Percentiles rank a stretch among this genome's conserved stretches.
These are phyloP conservation scores for Ostrea edulis DNA, from an alignment of 1,140 invertebrate genomes.

Conservation along the genomic window DNA sequence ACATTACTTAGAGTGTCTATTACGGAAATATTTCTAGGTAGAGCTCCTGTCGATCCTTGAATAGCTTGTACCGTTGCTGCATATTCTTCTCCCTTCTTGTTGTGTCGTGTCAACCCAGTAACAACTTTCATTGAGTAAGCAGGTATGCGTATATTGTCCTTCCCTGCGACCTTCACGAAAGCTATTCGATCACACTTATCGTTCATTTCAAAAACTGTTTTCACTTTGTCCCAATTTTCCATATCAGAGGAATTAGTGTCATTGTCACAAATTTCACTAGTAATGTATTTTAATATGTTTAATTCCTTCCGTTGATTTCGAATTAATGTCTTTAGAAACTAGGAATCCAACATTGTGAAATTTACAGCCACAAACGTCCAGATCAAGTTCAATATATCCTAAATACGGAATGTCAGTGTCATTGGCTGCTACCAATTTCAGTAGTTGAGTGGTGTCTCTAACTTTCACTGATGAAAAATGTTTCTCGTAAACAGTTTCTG, in stretches of 20 bases:
- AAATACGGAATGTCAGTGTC: conserved; percentile 27
- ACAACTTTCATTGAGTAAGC: conserved; percentile 51
- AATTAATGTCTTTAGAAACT: conserved; percentile 22
- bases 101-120: conserved; percentile 39
- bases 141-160: conserved; percentile 17
- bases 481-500: conserved; percentile 23
- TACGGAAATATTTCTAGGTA: conserved; percentile 31
- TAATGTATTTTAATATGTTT: too few species aligned
- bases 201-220: too few species aligned
- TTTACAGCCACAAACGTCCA: conserved; percentile 38
- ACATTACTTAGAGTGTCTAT: neutral
- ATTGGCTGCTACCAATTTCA: conserved; percentile 34
- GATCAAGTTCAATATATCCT: conserved; percentile 2
- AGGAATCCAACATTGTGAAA: conserved; percentile 35
- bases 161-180: conserved; percentile 50
- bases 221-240: too few species aligned
- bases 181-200: neutral
- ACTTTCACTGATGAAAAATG: conserved; percentile 1
- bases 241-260: too few species aligned
- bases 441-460: conserved; percentile 15
- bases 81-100: conserved; percentile 26
- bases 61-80: conserved; percentile 35
- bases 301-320: too few species aligned
- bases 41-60: conserved; percentile 18
- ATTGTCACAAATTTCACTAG: too few species aligned